phyloP scores from a whole-genome alignment of 53 echinoderm and acorn worm species.

The Paracentrotus lividus region DNA sequence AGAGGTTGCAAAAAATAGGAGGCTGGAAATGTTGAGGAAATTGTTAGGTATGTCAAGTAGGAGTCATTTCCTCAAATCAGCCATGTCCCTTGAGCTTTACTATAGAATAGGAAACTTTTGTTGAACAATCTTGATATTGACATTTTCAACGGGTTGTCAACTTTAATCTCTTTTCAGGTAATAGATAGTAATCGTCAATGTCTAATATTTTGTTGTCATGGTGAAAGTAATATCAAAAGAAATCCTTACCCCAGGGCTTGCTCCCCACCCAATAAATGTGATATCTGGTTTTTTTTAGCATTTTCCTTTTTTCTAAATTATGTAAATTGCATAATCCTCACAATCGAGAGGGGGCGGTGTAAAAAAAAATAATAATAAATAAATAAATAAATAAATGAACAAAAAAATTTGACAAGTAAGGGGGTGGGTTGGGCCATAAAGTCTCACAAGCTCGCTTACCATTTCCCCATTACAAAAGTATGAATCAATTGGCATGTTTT shows the following conservation, averaged over 20 bases:
- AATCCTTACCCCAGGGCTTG: background rate
- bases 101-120: background rate
- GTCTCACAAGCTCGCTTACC: too few relatives aligned
- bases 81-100: background rate
- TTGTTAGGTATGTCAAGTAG: background rate
- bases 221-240: background rate
- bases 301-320: too few relatives aligned
- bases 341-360: too few relatives aligned
- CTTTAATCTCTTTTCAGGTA: background rate
- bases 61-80: background rate
- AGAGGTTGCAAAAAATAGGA: background rate
- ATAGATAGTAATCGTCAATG: background rate
- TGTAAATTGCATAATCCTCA: too few relatives aligned
- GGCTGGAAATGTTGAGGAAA: conserved; percentile 10
- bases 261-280: too few relatives aligned
- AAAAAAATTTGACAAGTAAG: too few relatives aligned
- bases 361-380: too few relatives aligned
- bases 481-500: too few relatives aligned
- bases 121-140: background rate
- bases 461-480: too few relatives aligned
- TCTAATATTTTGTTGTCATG: background rate
- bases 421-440: too few relatives aligned
- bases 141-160: background rate
- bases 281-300: too few relatives aligned
- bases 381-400: too few relatives aligned